These are phyloP conservation scores for Ginglymostoma cirratum DNA, from an alignment of 2,113 vertebrate genomes.

Conservation along the genomic window DNA sequence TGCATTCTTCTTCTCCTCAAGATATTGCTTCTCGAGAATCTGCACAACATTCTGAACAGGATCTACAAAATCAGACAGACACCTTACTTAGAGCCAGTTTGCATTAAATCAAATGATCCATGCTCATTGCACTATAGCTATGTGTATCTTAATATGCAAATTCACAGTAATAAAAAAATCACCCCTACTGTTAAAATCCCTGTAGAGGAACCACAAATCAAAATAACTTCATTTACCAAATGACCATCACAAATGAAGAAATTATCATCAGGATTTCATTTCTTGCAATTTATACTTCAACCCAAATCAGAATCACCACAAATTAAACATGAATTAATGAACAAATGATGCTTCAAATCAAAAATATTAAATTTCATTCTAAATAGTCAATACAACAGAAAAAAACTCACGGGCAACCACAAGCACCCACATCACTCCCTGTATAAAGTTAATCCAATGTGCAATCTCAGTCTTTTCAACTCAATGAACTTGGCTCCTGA, in stretches of 20 bases:
- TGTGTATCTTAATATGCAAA: neutral
- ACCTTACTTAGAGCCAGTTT: neutral
- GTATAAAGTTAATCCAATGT: neutral
- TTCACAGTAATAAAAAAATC: neutral
- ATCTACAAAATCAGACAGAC: constrained; percentile 55
- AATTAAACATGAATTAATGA: neutral
- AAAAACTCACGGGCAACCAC: neutral
- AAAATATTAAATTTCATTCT: neutral
- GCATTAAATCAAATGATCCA: neutral
- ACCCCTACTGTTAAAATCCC: neutral
- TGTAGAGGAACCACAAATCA: neutral
- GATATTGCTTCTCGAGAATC: constrained; percentile 88
- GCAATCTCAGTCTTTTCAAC: neutral
- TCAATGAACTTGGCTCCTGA: no score
- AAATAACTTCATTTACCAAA: neutral
- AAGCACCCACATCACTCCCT: neutral
- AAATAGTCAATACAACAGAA: neutral
- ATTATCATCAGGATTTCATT: neutral
- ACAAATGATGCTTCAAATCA: neutral
- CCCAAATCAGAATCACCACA: neutral
- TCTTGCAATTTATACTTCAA: no score
- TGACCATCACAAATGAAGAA: neutral
- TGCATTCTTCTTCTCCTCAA: constrained; percentile 86
- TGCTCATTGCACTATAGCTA: neutral
- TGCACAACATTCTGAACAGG: constrained; percentile 91